Evolutionary conservation across 2,113 vertebrate species (phyloP), one percentile per base, ranked within the genome.

Genomic region (Chloropsis hardwickii): DNA sequence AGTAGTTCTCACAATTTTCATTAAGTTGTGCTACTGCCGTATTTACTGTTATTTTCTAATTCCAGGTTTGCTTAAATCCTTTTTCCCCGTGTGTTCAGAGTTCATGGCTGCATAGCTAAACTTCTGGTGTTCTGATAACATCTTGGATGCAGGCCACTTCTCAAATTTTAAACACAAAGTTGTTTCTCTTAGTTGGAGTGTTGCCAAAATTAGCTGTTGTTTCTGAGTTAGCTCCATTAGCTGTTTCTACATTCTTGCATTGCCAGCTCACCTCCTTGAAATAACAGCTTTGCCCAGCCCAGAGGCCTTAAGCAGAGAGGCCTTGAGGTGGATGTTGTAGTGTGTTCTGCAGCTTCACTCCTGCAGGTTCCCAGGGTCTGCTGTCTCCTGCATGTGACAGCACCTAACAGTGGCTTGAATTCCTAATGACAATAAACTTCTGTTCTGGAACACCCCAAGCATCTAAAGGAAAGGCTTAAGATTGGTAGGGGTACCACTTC

Each of bases 131-230:
- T 95, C 72, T 2, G 83, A 51, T 91, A 92, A 78, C 44, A 83
- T 90, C 81, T 92, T 96, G 92, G 90, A 92, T 37, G 25, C 56
- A 60, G 51, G 85, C 92, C 88, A 83, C 58, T 90, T 95, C 87
- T 86, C 81, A 88, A 71, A 92, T 88, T 81, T 83, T 83, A 93
- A 88, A 47, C 35, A 51, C 54, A 44, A 85, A 77, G 45, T 71
- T 95, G 39, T 90, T 96, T 80, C 60, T 76, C 81, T 77, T 90
- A 73, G 66, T 90, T 96, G 95, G 89, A 79, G 35, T 0, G 1
- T 73, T 28, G 71, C 95, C 94, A 86, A 81, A 82, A 92, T 90
- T 70, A 81, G 82, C 85, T 78, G 87, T 62, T 77, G 23, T 51
- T 53, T 84, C 61, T 33, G 73, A 86, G 35, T 56, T 73, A 70